Evolutionary conservation across 2,797 vertebrate species (phyloP), one percentile per base, ranked within the genome.

Genomic region (Cephalopachus bancanus): DNA sequence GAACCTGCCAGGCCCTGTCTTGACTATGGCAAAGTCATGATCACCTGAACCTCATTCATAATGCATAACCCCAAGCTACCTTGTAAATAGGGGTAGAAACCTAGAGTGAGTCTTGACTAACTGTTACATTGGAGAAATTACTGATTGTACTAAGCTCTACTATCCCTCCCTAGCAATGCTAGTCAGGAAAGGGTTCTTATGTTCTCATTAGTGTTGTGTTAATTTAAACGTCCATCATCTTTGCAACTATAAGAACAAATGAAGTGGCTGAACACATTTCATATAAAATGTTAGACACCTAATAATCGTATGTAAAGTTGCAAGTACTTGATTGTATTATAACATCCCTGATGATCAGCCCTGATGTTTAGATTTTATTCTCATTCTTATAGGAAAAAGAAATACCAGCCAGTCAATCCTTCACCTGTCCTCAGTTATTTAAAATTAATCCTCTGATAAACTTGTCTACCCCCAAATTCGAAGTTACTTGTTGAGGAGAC

Each of bases 221-320:
- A 51, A 64, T 7, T 83, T 91, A 81, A 94, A 83, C 1, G 59
- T 94, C 11, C 14, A 93, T 71, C 8, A 91, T 33, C 26, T 75
- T 17, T 26, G 24, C 37, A 81, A 91, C 64, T 64, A 71, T 51
- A 80, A 89, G 67, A 57, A 78, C 19, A 95, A 80, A 80, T 76
- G 12, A 96, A 97, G 20, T 84, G 60, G 22, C 60, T 78, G 33
- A 49, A 91, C 20, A 88, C 7, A 84, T 71, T 90, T 93, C 37
- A 72, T 57, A 67, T 17, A 91, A 88, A 86, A 67, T 44, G 22
- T 30, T 71, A 80, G 49, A 44, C 16, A 89, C 37, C 14, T 80
- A 71, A 44, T 59, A 83, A 62, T 84, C 75, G 12, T 24, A 74
- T 76, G 37, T 75, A 64, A 88, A 65, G 19, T 75, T 10, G 0